Evolutionary conservation across 1,140 invertebrate species (phyloP), one percentile per base, ranked within the genome.

Genomic region (Leptopilina boulardi): DNA sequence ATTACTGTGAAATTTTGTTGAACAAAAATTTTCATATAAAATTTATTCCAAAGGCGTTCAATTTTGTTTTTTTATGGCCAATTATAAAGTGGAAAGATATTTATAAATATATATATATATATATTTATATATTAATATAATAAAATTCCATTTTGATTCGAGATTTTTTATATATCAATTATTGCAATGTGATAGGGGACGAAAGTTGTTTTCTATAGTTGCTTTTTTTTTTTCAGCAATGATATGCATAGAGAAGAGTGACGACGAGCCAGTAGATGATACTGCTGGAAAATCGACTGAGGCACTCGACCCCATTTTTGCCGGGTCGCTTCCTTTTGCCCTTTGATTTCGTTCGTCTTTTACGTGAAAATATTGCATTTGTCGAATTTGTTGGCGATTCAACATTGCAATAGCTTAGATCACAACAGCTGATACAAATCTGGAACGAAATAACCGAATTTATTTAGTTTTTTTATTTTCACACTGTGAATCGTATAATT

Each of bases 361-460:
- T 90, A 1, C 85, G 85, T 54, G 89, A 88, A 84, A 91, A 93
- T 51, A 92, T 89, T 4, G 93, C 93, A 73, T 92, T 93, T 0
- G 91, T 91, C 26, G 91, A 90, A 87, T 94, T 94, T 3, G 92
- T 93, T 10, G 93, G 93, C 66, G 93, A 93, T 70, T 93, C 92
- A 70, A 92, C 88, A 86, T 94, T 94, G 88, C 93, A 94, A 87
- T 94, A 94, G 87, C 93, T 93, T 80, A 93, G 89, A 84, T 94
- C 93, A 86, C 93, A 94, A 83, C 93, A 94, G 56, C 93, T 93
- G 73, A 94, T 93, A 85, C 93, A 94, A 80, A 94, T 92, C 93
- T 94, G 90, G 73, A 91, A 92, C 85, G 85, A 90, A 87, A 87
- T 85, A 89, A 89, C 79, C 83, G 84, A 88, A 88, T 88, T 88